phyloP scores from a whole-genome alignment of 2,797 vertebrate species.

The Leptoclinus maculatus region DNA sequence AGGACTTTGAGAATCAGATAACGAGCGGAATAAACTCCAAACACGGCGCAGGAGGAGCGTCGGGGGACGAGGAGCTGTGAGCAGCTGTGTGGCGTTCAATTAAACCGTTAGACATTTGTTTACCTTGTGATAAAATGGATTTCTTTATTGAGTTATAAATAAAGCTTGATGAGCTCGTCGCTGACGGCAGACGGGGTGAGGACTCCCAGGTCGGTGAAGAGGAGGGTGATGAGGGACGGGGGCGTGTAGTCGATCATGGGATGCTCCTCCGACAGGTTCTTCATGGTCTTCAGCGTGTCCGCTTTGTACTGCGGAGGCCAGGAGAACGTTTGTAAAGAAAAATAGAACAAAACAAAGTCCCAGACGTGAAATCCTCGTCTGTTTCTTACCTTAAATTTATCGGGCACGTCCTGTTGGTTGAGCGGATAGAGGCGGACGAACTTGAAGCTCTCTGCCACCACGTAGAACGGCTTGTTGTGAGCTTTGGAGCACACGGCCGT shows the following conservation, averaged over 20 bases:
- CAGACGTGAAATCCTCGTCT: too few species aligned
- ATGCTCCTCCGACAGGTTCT: constrained; percentile 91
- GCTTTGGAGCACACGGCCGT: constrained; percentile 96
- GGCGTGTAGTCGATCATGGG: constrained; percentile 96
- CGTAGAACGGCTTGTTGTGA: constrained; percentile 98
- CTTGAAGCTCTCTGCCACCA: constrained; percentile 98
- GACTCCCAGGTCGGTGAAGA: constrained; percentile 97
- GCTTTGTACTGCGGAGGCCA: constrained; percentile 91
- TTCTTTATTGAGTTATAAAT: constrained; percentile 85
- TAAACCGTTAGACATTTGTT: neutral
- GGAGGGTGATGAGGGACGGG: constrained; percentile 94
- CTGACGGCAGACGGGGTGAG: constrained; percentile 96
- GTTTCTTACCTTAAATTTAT: constrained; percentile 92
- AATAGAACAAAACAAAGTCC: neutral
- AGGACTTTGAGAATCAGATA: constrained; percentile 92
- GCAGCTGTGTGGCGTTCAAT: neutral
- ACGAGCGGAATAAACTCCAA: constrained; percentile 38
- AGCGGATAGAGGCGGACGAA: constrained; percentile 97
- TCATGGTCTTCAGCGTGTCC: constrained; percentile 86
- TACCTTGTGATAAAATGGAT: neutral
- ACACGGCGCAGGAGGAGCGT: neutral
- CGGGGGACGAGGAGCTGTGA: constrained; percentile 13
- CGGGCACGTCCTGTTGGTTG: constrained; percentile 96
- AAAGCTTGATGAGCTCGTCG: constrained; percentile 98
- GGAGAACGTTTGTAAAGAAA: neutral